Percentiles rank a stretch among this genome's conserved stretches.
These are phyloP conservation scores for Dendroctonus valens DNA, from an alignment of 1,140 invertebrate species.

Conservation along the genomic window DNA sequence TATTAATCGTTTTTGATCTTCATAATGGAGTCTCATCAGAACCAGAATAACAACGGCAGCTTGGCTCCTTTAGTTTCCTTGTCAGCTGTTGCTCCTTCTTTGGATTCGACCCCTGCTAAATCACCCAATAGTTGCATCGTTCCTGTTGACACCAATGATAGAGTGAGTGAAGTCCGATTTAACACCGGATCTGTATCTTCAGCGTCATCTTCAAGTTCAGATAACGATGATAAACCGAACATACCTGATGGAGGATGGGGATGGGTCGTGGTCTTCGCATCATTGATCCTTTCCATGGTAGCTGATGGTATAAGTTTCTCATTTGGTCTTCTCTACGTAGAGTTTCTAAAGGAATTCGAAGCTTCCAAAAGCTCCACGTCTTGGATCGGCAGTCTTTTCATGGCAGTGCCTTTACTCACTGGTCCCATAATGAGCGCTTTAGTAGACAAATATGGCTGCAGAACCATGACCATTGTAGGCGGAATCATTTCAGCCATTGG, in stretches of 20 bases:
- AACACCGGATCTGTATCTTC: constrained; percentile 17
- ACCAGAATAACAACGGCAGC: constrained; percentile 4
- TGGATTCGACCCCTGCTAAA: constrained; percentile 34
- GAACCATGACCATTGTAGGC: constrained; percentile 78
- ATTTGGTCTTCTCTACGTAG: constrained; percentile 84
- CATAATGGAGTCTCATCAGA: constrained; percentile 20
- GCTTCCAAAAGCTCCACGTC: constrained; percentile 80
- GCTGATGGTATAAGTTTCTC: constrained; percentile 94
- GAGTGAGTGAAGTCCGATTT: constrained; percentile 32
- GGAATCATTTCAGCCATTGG: constrained; percentile 74
- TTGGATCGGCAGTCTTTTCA: constrained; percentile 85
- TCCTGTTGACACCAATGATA: constrained; percentile 6
- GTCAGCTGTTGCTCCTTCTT: constrained; percentile 40
- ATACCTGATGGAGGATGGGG: constrained; percentile 77
- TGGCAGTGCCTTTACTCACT: constrained; percentile 82
- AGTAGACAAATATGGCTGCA: constrained; percentile 85
- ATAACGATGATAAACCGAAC: constrained; percentile 49
- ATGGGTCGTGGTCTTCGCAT: constrained; percentile 85
- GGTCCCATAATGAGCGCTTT: constrained; percentile 84
- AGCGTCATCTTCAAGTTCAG: constrained; percentile 22
- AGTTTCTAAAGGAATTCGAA: constrained; percentile 83
- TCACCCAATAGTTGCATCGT: constrained; percentile 17
- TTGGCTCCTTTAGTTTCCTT: constrained; percentile 50
- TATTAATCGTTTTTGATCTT: background rate
- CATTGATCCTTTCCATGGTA: constrained; percentile 85